Conservation (phyloP, 2,888 invertebrate genomes). For the Dicyrtoma fusca region DNA sequence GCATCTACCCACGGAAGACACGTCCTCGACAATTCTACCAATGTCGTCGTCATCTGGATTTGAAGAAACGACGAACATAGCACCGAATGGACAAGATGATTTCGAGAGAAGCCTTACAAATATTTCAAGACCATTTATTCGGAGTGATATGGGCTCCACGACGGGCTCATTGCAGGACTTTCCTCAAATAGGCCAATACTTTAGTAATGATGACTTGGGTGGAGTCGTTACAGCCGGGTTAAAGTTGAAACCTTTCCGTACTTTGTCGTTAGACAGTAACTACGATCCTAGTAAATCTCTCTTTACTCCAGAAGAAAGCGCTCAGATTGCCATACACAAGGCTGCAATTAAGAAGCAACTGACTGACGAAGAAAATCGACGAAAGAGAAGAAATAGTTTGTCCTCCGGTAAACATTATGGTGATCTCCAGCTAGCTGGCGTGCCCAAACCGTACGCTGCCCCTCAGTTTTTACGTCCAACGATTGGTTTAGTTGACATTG, state of each 20-base stretch:
- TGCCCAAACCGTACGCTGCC: neutral
- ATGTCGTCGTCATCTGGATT: neutral
- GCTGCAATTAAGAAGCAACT: conserved; percentile 61
- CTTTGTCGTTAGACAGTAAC: conserved; percentile 53
- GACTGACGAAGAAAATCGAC: conserved; percentile 59
- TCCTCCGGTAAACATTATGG: conserved; percentile 35
- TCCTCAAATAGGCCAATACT: conserved; percentile 17
- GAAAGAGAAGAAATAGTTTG: conserved; percentile 49
- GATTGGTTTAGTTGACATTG: neutral
- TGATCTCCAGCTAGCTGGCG: conserved; percentile 38
- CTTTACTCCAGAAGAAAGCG: conserved; percentile 60
- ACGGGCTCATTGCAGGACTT: conserved; percentile 14
- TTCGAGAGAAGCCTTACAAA: neutral
- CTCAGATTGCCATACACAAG: conserved; percentile 60
- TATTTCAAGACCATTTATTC: neutral
- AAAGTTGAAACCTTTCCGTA: conserved; percentile 54
- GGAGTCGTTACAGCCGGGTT: conserved; percentile 21
- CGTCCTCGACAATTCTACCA: conserved; percentile 14
- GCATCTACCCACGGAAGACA: neutral
- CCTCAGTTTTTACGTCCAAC: neutral
- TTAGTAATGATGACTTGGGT: conserved; percentile 15
- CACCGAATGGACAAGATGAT: neutral
- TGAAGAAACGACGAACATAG: neutral
- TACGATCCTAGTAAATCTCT: conserved; percentile 59
- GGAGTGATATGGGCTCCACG: neutral